Base-by-base conservation (phyloP, 1,140 invertebrate genomes). In the Drosophila bipectinata region DNA sequence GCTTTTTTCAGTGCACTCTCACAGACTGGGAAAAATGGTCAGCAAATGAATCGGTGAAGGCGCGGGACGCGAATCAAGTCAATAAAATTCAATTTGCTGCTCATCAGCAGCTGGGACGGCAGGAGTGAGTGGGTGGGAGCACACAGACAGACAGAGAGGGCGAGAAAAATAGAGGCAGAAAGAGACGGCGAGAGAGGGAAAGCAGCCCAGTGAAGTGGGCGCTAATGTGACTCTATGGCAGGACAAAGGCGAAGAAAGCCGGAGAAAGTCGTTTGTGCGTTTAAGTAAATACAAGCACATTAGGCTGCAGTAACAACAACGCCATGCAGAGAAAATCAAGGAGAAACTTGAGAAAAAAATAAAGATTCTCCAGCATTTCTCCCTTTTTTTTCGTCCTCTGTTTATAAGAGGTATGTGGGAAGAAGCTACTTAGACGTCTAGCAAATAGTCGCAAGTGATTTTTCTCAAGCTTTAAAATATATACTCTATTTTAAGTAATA, bases 81-180 rank as follows among this genome's bases (percentile, higher is more conserved):
- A 85, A 85, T 87, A 76, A 85, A 87, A 82, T 78, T 85, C 74
- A 87, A 87, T 87, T 85, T 85, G 71, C 74, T 87, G 82, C 74
- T 87, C 71, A 87, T 87, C 82, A 87, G 78, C 44, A 32, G 49
- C 28, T 24, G 54, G 32, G 59, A 47, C 26, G 28, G 54, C 15
- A 48, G 51, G 14, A 7, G n/a, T 12, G 10, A 14, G 24, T 30
- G 30, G 30, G 48, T 30, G 34, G 59, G 24, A 1, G n/a, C 5
- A 7, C 15, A 15, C 41, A 44, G 15, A 9, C n/a, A 44, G 41
- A 15, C 41, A 18, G 41, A 44, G 41, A 15, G 8, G 41, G 41
- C 2, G 14, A 3, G 14, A 14, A 15, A 48, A 12, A 26, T 0
- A 7, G 4, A 34, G n/a, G 3, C n/a, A 44, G 15, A 44, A 44